phyloP scores from a whole-genome alignment of 2,113 vertebrate species.

The Sinocyclocheilus anophthalmus region DNA sequence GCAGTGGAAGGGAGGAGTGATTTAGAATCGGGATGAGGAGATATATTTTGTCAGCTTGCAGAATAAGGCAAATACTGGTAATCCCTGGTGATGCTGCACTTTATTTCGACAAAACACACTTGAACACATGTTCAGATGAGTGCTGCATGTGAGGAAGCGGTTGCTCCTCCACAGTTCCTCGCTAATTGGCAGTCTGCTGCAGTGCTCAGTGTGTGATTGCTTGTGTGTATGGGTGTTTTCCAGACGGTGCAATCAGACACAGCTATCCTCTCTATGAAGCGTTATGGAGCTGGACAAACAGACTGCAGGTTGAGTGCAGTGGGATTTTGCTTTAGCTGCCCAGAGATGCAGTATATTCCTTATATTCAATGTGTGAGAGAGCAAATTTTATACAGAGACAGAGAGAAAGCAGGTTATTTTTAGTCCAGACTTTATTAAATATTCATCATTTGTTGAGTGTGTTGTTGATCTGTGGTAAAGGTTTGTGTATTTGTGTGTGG shows the following conservation, averaged over 20 bases:
- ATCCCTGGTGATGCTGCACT: constrained; percentile 36
- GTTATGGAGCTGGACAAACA: constrained; percentile 3
- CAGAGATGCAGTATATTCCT: not conserved
- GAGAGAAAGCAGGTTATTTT: constrained; percentile 65
- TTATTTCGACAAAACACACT: constrained; percentile 46
- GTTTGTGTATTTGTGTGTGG: constrained; percentile 4
- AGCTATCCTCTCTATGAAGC: constrained; percentile 1
- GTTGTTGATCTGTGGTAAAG: not conserved
- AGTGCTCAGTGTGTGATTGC: constrained; percentile 38
- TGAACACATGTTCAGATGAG: constrained; percentile 22
- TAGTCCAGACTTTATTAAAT: constrained; percentile 66
- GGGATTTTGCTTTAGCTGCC: not conserved
- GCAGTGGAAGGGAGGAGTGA: constrained; percentile 28
- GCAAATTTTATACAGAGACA: not conserved
- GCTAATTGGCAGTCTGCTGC: constrained; percentile 48
- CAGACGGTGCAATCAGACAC: constrained; percentile 32
- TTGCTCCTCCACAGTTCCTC: constrained; percentile 33
- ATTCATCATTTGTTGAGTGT: constrained; percentile 57
- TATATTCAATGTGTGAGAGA: not conserved
- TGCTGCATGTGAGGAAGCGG: constrained; percentile 29
- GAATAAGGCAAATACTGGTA: constrained; percentile 39
- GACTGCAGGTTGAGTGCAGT: not conserved
- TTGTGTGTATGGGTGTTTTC: constrained; percentile 41
- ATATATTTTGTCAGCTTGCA: constrained; percentile 40
- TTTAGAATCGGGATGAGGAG: not conserved